Evolutionary conservation across 2,113 vertebrate genomes (phyloP), one percentile per base, ranked within the genome.

Genomic region (Sebastes fasciatus): DNA sequence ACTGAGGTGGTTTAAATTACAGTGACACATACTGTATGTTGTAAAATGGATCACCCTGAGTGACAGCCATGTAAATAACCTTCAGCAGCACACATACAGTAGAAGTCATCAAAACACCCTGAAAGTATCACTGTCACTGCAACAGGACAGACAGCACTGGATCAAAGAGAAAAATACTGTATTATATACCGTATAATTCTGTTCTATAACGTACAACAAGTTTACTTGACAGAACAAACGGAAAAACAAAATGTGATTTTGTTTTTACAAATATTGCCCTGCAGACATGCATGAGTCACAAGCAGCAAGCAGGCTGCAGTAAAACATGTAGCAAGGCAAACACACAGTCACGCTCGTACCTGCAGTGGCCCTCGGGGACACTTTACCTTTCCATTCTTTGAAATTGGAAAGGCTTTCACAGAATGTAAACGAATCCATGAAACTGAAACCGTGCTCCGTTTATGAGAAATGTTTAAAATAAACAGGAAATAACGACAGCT

Each of bases 61-160:
- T 52, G 43, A 66, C 52, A 66, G 70, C 34, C 55, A 34, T 70
- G 58, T 21, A 45, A 66, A 80, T 58, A 11, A 65, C 54, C 73
- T 67, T 62, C 61, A 55, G 75, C 66, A 60, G 69, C 40, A 26
- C 61, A 62, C 69, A 58, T 43, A 34, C 8, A 79, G 45, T 4
- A 60, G 46, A 48, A 61, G 23, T 16, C 61, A 46, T 71, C 65
- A 52, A 81, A 73, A 67, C 40, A 80, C 10, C 1, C 12, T 8
- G 4, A 34, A 45, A 14, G n/a, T 40, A 40, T 34, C 43, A 49
- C 23, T 21, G 12, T 10, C 61, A 42, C 48, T 16, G n/a, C 34
- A 43, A 4, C 34, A 57, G 13, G 10, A 62, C 34, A 57, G 6
- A 13, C 48, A 14, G 6, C 1, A 11, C 26, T 5, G 4, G 4